Base-by-base conservation (phyloP, 1,140 invertebrate species). In the Elymnias hypermnestra region DNA sequence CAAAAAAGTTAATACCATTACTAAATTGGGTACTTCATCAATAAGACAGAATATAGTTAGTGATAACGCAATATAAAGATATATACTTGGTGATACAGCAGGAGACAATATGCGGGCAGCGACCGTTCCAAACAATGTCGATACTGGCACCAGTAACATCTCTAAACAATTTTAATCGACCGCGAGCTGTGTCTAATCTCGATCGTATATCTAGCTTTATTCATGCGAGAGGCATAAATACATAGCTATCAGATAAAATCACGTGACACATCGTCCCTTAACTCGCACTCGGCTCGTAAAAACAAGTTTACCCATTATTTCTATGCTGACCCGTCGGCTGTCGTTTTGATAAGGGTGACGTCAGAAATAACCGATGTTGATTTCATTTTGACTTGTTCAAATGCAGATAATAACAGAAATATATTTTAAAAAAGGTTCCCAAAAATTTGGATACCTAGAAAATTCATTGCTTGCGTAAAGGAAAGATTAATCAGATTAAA, bases 261-360 rank as follows among this genome's bases (percentile, higher is more conserved):
- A 63, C 45, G 54, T 59, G 66, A 63, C 67, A 63, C 53, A 66
- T 63, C 52, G 58, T 57, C 51, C 57, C 53, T 45, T 55, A n/a
- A 57, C 57, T 52, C 47, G 52, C 54, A 55, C 53, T 47, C 58
- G 57, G 47, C 60, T 60, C 62, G 64, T 72, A 69, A 64, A 73
- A 76, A 78, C 67, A 83, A 84, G 67, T 84, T 84, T 78, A 62
- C 74, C 77, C 75, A 82, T 84, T 72, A 84, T 73, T 78, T 71
- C 65, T 64, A 56, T 66, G 58, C 66, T 79, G 72, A 77, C 71
- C 75, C 71, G 67, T 72, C 67, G 59, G 49, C 56, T 59, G 58
- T 63, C 61, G 48, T 62, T 75, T 73, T 84, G 81, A 84, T 76
- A 78, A 79, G 77, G 76, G 78, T 79, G 63, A 66, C 57, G 62